Base-by-base conservation (phyloP, 2,888 invertebrate genomes). In the Phengaris arion region DNA sequence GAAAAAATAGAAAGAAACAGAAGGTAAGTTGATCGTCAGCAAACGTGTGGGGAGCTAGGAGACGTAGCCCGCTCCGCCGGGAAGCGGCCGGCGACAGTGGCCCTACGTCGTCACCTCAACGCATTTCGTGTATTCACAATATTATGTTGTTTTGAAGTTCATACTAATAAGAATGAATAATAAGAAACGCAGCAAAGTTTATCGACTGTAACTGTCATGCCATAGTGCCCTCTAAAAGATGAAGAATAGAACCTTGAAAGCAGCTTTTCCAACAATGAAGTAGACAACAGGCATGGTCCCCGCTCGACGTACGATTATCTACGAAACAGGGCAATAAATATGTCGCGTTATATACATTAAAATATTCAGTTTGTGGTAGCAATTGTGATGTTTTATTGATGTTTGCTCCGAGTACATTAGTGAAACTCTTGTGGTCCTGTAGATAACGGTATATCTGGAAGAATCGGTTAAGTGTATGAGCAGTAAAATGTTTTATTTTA, bases 181-280 rank as follows among this genome's bases (percentile, higher is more conserved):
- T 90, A 92, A 92, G 91, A 93, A 93, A 92, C 92, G 91, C 92
- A 93, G 93, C 93, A 87, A 92, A 92, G 87, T 91, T 91, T 89
- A 91, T 92, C 90, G 91, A 91, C 91, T 92, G 92, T 92, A 92
- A 92, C 89, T 91, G 87, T 91, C 93, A 93, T 93, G 93, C 93
- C 93, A 93, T 92, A 89, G 93, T 93, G 93, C 94, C 93, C 86
- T 93, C 94, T 93, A 93, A 92, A 89, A 92, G 92, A 93, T 92
- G 87, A 88, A 88, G 90, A 92, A 90, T 86, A 89, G 87, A 93
- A 94, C 93, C 93, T 92, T 91, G 92, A 87, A 90, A 94, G 93
- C 90, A 93, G 93, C 92, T 89, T 91, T 89, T 94, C 94, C 90
- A 94, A 94, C 92, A 91, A 94, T 90, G 92, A 85, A 91, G 92